Evolutionary conservation across 2,888 invertebrate species (phyloP), one percentile per base, ranked within the genome.

Genomic region (Acleris sparsana): DNA sequence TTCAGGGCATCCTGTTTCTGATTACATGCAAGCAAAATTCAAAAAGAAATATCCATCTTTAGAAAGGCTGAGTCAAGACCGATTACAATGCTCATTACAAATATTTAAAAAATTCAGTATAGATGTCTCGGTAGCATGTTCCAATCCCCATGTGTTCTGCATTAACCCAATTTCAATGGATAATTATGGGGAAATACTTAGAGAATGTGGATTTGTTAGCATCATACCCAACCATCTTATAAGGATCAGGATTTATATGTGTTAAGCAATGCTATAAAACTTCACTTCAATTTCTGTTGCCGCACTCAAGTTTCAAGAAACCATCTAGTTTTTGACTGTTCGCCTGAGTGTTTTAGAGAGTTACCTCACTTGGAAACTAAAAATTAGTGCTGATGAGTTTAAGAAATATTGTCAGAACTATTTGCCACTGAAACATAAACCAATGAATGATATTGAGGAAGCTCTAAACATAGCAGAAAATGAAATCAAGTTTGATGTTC

Each of bases 121-220:
- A 60, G 83, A 85, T 0, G 80, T 92, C 2, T 72, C 88, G 25
- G 94, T 94, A 29, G 94, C 95, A 17, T 85, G 94, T 49, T 69
- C 82, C 2, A 87, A 93, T 72, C 94, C 94, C 0, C 91, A 93
- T 79, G 77, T 95, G 3, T 88, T 95, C n/a, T 92, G 90, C 61
- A 89, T 93, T 79, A 93, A 93, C 73, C 90, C 93, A 1, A 84
- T 93, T 25, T 93, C 93, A 39, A 80, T 95, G 74, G 93, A 94
- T 58, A 95, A 95, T 75, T 94, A 95, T 73, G 93, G 93, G 68
- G 89, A 92, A 75, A 93, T 94, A 53, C 82, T 96, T 16, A 86
- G 85, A 70, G 95, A 96, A 84, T 94, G 94, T 77, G 94, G 94
- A 17, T 94, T 95, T 67, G 72, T 93, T 5, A 77, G 80, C 49